phyloP scores from a whole-genome alignment of 2,113 vertebrate genomes.

The Corythornis madagascariensis region DNA sequence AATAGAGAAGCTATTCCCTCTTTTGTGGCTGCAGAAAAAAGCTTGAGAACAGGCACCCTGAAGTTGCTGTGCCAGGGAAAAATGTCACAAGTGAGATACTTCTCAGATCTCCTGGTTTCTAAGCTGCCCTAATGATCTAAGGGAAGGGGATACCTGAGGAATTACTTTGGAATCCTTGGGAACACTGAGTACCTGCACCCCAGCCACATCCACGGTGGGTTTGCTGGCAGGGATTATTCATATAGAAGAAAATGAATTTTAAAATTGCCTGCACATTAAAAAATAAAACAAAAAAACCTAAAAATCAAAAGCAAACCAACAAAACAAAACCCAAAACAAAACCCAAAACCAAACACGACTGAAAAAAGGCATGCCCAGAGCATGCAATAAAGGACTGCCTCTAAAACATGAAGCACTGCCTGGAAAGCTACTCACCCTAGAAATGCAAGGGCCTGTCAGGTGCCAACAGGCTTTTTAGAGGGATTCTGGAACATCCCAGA shows the following conservation, averaged over 20 bases:
- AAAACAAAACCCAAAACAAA: too few species aligned
- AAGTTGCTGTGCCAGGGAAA: not conserved
- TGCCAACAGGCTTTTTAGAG: not conserved
- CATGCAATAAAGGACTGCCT: not conserved
- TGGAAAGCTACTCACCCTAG: not conserved
- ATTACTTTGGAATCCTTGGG: not conserved
- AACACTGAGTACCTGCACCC: not conserved
- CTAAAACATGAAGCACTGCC: not conserved
- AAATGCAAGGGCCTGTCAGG: not conserved
- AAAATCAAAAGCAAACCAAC: too few species aligned
- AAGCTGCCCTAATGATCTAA: not conserved
- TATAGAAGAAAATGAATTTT: not conserved
- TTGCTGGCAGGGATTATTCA: not conserved
- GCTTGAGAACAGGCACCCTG: not conserved
- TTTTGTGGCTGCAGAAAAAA: not conserved
- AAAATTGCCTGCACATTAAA: not conserved
- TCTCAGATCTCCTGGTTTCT: not conserved
- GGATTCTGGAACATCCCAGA: rapidly evolving
- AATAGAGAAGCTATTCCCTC: not conserved
- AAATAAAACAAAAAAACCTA: too few species aligned
- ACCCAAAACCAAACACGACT: too few species aligned
- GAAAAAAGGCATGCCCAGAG: not conserved
- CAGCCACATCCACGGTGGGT: not conserved
- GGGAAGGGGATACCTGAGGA: not conserved
- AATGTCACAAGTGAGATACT: not conserved